Conservation (phyloP, 2,888 invertebrate species). For the Tricholauxania praeusta region DNA sequence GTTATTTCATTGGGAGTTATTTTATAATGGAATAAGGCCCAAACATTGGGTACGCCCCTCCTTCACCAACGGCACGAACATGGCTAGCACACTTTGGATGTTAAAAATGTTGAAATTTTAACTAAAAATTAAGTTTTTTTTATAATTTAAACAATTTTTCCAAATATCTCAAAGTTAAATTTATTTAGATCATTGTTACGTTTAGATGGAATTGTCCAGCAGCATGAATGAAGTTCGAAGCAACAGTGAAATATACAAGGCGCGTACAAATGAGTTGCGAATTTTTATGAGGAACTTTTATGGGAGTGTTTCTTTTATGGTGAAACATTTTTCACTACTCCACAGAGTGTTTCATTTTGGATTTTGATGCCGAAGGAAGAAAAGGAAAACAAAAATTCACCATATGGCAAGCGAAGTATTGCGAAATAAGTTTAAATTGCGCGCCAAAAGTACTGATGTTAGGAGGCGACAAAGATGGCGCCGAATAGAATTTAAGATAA, state of each 20-base stretch:
- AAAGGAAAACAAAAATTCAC: neutral
- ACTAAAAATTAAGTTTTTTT: too few relatives aligned
- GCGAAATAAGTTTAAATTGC: neutral
- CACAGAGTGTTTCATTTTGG: neutral
- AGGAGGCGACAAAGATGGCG: neutral
- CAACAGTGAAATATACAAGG: neutral
- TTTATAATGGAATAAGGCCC: too few relatives aligned
- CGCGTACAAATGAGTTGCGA: slow-evolving; percentile 13
- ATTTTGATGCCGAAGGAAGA: neutral
- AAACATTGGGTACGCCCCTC: too few relatives aligned
- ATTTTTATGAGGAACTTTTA: neutral
- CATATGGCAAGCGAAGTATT: neutral
- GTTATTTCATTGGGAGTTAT: too few relatives aligned
- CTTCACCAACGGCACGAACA: too few relatives aligned
- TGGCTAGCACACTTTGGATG: too few relatives aligned
- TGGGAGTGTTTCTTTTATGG: neutral
- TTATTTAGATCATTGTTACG: too few relatives aligned
- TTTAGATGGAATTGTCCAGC: too few relatives aligned
- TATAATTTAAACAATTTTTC: too few relatives aligned
- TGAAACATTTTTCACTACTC: slow-evolving; percentile 7
- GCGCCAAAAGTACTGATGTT: neutral
- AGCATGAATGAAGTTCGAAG: neutral
- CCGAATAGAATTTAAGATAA: neutral
- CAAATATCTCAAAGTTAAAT: too few relatives aligned
- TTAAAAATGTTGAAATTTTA: too few relatives aligned